phyloP scores from a whole-genome alignment of 1,140 invertebrate species.

The Lineus longissimus region DNA sequence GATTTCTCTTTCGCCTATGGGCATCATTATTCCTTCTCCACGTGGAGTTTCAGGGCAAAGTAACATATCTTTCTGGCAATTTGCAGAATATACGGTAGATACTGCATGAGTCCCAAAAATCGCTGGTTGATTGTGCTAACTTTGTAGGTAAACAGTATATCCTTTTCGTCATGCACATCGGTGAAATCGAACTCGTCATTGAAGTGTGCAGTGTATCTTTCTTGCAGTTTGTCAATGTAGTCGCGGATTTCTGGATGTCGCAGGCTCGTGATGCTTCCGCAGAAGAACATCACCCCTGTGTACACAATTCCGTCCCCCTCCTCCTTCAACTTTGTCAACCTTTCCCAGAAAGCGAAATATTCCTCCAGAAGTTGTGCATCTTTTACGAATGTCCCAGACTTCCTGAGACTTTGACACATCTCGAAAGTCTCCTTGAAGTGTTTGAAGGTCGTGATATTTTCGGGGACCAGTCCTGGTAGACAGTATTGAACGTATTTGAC shows the following conservation, averaged over 20 bases:
- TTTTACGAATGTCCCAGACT: conserved; percentile 22
- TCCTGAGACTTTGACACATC: conserved; percentile 21
- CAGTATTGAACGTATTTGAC: not conserved
- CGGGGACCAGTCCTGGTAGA: conserved; percentile 18
- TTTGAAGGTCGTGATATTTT: conserved; percentile 22
- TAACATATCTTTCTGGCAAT: conserved; percentile 31
- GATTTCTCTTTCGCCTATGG: too few species aligned
- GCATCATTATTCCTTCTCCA: conserved; percentile 42
- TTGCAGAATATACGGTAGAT: conserved; percentile 33
- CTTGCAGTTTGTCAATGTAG: conserved; percentile 31
- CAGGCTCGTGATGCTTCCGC: conserved; percentile 28
- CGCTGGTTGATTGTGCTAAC: conserved; percentile 27
- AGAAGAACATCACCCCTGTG: conserved; percentile 26
- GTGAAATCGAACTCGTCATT: conserved; percentile 34
- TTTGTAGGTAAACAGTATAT: conserved; percentile 40
- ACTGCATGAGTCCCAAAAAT: conserved; percentile 34
- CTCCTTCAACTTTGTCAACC: conserved; percentile 26
- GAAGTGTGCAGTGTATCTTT: conserved; percentile 19
- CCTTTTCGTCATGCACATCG: conserved; percentile 27
- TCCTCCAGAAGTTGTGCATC: conserved; percentile 24
- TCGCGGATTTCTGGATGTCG: conserved; percentile 30
- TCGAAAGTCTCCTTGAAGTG: conserved; percentile 24
- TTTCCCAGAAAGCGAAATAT: conserved; percentile 30
- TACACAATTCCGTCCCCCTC: conserved; percentile 26
- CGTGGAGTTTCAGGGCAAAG: conserved; percentile 28